These are phyloP conservation scores for Lepisosteus oculatus DNA, from an alignment of 2,113 vertebrate genomes.

Conservation along the genomic window DNA sequence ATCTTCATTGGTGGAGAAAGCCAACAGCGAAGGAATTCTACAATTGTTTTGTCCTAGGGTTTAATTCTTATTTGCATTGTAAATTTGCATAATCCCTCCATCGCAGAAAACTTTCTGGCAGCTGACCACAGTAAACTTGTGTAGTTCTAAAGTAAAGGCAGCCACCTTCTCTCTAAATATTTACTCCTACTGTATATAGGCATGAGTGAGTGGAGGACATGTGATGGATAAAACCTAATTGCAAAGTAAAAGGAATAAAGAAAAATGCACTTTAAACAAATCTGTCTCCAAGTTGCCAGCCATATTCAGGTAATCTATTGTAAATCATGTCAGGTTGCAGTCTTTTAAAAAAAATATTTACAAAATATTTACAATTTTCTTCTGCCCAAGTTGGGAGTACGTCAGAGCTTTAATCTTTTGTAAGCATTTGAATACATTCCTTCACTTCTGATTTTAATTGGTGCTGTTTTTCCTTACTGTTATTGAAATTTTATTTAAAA, in stretches of 20 bases:
- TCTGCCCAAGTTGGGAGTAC: too few species aligned
- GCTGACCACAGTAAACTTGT: conserved; percentile 19
- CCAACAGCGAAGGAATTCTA: conserved; percentile 13
- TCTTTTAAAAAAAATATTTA: too few species aligned
- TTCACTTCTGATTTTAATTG: too few species aligned
- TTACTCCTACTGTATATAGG: conserved; percentile 14
- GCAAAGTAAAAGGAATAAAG: conserved; percentile 7
- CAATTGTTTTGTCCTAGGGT: conserved; percentile 17
- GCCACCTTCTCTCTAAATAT: conserved; percentile 23
- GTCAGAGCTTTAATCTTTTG: too few species aligned
- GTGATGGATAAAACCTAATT: conserved; percentile 14
- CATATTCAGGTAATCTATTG: not conserved
- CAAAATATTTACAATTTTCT: too few species aligned
- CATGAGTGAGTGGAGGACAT: conserved; percentile 8
- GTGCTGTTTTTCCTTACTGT: too few species aligned
- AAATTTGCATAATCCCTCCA: conserved; percentile 38
- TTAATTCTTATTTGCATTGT: conserved; percentile 23
- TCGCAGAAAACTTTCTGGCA: conserved; percentile 20
- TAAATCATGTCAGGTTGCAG: too few species aligned
- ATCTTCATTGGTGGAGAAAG: conserved; percentile 12
- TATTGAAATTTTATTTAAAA: too few species aligned
- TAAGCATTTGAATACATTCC: too few species aligned
- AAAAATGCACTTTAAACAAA: conserved; percentile 8
- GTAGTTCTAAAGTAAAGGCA: conserved; percentile 6
- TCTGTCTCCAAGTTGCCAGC: not conserved